phyloP scores from a whole-genome alignment of 2,113 vertebrate species.

The Ibidorhyncha struthersii region DNA sequence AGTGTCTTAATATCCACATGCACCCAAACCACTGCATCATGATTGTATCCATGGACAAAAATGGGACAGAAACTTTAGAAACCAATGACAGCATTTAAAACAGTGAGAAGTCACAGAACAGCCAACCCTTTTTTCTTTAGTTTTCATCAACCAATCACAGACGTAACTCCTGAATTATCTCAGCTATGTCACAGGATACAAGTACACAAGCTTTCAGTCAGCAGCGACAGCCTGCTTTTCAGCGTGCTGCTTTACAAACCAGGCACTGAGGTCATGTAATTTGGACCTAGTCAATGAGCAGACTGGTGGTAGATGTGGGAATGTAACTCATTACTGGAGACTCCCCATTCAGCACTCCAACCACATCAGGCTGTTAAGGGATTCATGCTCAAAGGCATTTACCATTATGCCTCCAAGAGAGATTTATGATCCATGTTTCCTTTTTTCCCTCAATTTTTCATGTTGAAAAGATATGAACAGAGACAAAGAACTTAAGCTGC shows the following conservation, averaged over 20 bases:
- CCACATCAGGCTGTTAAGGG: background rate
- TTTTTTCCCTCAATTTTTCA: background rate
- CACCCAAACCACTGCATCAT: background rate
- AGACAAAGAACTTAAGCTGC: background rate
- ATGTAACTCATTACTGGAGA: background rate
- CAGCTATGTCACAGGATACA: background rate
- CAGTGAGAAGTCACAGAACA: background rate
- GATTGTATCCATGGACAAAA: background rate
- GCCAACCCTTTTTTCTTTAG: background rate
- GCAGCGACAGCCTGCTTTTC: background rate
- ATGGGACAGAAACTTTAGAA: background rate
- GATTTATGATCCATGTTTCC: background rate
- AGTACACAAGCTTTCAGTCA: background rate
- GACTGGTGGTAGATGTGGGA: background rate
- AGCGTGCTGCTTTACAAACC: background rate
- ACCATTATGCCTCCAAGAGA: background rate
- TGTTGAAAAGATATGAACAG: background rate
- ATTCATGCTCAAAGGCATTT: background rate
- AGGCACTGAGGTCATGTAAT: background rate
- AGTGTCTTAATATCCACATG: background rate
- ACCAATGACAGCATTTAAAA: background rate
- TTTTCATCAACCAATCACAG: background rate
- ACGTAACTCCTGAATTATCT: background rate
- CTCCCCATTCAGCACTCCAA: background rate
- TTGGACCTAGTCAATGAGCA: background rate